Evolutionary conservation across 2,888 invertebrate genomes (phyloP).

Genomic region (Sinopyrophorus schimmeli): DNA sequence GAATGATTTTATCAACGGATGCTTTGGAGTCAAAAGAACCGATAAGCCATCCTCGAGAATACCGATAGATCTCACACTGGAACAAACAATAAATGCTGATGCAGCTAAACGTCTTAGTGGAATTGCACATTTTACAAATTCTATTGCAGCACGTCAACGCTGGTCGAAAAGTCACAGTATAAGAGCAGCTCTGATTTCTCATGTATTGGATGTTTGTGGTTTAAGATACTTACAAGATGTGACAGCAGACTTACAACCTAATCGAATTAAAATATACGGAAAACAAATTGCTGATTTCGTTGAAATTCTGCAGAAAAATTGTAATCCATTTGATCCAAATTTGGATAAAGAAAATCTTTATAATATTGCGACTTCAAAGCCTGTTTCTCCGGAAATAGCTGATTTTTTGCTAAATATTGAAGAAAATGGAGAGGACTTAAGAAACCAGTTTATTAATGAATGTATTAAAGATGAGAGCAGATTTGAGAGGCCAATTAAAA

Average conservation of each 20-base stretch:
- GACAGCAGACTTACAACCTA: constrained; percentile 30
- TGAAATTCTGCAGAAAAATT: constrained; percentile 28
- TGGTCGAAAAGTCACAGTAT: constrained; percentile 2
- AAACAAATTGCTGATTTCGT: constrained; percentile 27
- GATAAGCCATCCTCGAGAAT: neutral
- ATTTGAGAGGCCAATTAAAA: constrained; percentile 36
- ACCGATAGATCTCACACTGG: constrained; percentile 1
- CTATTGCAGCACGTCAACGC: constrained; percentile 1
- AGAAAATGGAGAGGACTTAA: constrained; percentile 29
- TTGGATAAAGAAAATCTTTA: neutral
- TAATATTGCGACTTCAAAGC: neutral
- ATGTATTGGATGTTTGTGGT: neutral
- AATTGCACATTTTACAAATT: constrained; percentile 1
- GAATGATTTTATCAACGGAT: neutral
- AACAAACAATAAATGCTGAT: constrained; percentile 9
- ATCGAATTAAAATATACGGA: constrained; percentile 17
- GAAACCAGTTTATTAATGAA: constrained; percentile 30
- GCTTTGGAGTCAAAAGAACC: constrained; percentile 2
- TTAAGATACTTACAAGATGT: constrained; percentile 28
- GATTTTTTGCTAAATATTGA: constrained; percentile 10
- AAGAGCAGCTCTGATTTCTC: neutral
- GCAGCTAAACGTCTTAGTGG: neutral
- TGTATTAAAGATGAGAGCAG: constrained; percentile 25
- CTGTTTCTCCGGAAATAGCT: neutral
- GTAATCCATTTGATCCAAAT: constrained; percentile 1